Conservation (phyloP, 1,140 invertebrate species). For the Lerema accius region DNA sequence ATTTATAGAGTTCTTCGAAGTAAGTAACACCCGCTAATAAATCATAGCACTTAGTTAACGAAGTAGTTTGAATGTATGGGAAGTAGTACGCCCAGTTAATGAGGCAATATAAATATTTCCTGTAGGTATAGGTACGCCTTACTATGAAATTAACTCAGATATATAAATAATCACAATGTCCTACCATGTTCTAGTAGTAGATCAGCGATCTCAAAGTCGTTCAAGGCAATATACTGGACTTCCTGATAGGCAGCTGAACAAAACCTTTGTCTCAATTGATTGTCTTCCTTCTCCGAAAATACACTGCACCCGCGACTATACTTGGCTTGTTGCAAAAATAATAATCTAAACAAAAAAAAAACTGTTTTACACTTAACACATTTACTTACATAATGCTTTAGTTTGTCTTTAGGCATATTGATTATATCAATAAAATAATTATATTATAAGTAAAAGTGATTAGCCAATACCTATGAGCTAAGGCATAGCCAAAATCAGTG, state of each 20-base stretch:
- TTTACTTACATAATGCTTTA: too few relatives aligned
- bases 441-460: not conserved
- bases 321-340: conserved; percentile 46
- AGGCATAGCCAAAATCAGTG: conserved; percentile 52
- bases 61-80: too few relatives aligned
- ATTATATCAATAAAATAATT: not conserved
- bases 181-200: conserved; percentile 60
- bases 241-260: conserved; percentile 51
- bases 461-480: conserved; percentile 52
- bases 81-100: too few relatives aligned
- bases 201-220: conserved; percentile 45
- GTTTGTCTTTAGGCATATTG: too few relatives aligned
- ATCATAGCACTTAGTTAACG: too few relatives aligned
- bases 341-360: conserved; percentile 41
- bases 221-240: conserved; percentile 46
- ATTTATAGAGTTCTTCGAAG: too few relatives aligned
- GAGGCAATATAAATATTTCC: too few relatives aligned
- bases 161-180: too few relatives aligned
- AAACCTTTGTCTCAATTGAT: conserved; percentile 37
- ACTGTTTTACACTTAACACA: not conserved
- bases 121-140: too few relatives aligned
- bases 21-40: too few relatives aligned
- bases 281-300: conserved; percentile 48
- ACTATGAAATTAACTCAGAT: too few relatives aligned
- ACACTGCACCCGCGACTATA: conserved; percentile 47